A percentile compares a stretch with the other conserved stretches of the same genome.
These are phyloP conservation scores for Smutsia gigantea DNA, from an alignment of 2,797 vertebrate species.

Conservation along the genomic window DNA sequence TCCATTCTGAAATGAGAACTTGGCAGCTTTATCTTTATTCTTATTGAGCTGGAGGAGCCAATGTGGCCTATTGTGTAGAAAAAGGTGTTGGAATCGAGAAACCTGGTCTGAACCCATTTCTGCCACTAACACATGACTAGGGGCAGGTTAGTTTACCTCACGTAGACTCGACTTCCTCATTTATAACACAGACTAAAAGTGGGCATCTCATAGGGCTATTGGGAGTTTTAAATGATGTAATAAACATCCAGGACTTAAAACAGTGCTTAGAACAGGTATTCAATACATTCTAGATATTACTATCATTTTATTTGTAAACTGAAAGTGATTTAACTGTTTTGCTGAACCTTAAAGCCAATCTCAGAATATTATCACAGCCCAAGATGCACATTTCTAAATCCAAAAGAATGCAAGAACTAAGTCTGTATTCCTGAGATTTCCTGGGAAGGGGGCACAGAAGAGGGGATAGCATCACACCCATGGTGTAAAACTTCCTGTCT, in stretches of 20 bases:
- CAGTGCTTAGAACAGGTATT: not conserved
- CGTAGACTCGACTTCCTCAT: not conserved
- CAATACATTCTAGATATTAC: no score
- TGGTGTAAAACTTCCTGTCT: not conserved
- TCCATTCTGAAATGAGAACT: not conserved
- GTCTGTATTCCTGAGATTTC: not conserved
- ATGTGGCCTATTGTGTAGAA: not conserved
- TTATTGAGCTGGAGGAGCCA: not conserved
- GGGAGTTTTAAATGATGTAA: not conserved
- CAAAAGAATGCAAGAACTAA: not conserved
- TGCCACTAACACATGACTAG: not conserved
- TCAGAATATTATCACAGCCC: not conserved
- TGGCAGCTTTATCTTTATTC: not conserved
- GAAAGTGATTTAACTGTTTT: not conserved
- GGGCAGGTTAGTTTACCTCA: not conserved
- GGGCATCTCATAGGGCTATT: fast-evolving
- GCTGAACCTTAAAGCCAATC: not conserved
- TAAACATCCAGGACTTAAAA: not conserved
- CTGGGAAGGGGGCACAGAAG: fast-evolving
- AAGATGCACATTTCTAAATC: not conserved
- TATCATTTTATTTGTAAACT: not conserved
- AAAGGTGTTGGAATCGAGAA: not conserved
- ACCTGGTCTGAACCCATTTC: not conserved
- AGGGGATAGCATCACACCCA: no score
- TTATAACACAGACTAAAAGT: not conserved